Percentiles rank a stretch among this genome's conserved stretches.
Conservation (phyloP, 2,888 invertebrate species). For the Hoplodrina blanda region DNA sequence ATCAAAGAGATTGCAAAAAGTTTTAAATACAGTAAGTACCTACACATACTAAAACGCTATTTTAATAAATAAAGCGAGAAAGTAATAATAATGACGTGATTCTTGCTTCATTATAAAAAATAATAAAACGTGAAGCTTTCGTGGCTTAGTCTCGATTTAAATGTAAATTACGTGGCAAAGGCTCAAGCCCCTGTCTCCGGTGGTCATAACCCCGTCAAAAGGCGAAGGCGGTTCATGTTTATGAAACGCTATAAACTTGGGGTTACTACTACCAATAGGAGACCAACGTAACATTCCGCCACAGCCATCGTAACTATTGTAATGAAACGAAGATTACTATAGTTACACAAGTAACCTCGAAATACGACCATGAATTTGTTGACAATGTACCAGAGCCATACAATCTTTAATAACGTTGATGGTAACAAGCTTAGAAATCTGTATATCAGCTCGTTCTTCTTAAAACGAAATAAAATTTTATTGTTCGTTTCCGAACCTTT, state of each 20-base stretch:
- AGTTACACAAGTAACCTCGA: conserved; percentile 43
- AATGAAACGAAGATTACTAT: conserved; percentile 58
- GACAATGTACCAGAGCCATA: conserved; percentile 29
- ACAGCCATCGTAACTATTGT: conserved; percentile 54
- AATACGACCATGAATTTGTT: conserved; percentile 41
- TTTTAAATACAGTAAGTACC: background rate
- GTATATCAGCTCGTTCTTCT: conserved; percentile 71
- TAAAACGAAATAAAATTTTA: conserved; percentile 82
- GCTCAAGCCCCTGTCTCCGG: conserved; percentile 65
- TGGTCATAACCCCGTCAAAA: conserved; percentile 67
- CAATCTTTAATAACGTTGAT: conserved; percentile 40
- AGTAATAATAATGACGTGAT: conserved; percentile 51
- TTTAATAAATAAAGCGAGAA: conserved; percentile 33
- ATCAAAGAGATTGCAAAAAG: background rate
- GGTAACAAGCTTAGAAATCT: conserved; percentile 57
- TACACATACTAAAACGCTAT: conserved; percentile 1
- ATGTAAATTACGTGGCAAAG: conserved; percentile 75
- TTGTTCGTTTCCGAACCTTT: conserved; percentile 81
- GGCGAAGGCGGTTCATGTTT: conserved; percentile 71
- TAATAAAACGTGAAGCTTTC: conserved; percentile 50
- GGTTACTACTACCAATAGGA: conserved; percentile 54
- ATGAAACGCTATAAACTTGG: conserved; percentile 65
- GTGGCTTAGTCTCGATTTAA: conserved; percentile 72
- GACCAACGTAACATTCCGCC: conserved; percentile 49
- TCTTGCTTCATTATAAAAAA: conserved; percentile 66